Conservation (phyloP, 2,113 vertebrate genomes). For the Odobenus rosmarus region DNA sequence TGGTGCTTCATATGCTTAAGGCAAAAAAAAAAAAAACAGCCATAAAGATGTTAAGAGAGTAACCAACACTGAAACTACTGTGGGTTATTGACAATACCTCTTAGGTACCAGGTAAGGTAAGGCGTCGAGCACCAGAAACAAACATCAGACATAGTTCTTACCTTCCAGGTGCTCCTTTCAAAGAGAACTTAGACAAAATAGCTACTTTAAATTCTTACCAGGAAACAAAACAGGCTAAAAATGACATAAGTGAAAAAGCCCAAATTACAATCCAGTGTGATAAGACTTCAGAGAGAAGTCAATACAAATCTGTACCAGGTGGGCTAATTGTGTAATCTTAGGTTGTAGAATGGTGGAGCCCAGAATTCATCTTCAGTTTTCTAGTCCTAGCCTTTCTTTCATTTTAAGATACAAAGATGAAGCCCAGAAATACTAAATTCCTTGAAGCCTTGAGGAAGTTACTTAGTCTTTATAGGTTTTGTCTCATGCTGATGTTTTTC, state of each 20-base stretch:
- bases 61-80: not conserved
- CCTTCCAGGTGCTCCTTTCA: not conserved
- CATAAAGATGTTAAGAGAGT: not conserved
- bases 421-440: not conserved
- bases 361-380: not conserved
- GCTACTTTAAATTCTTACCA: not conserved
- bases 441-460: not conserved
- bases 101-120: not conserved
- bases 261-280: not conserved
- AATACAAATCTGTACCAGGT: not conserved
- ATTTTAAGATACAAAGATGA: constrained; percentile 19
- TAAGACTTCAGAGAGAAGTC: not conserved
- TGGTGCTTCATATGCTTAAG: not conserved
- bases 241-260: not conserved
- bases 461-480: not conserved
- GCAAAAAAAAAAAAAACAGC: not conserved
- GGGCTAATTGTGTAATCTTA: not conserved
- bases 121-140: not conserved
- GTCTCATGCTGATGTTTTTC: not conserved
- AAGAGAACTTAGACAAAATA: not conserved
- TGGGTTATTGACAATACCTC: not conserved
- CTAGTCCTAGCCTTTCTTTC: not conserved
- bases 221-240: not conserved
- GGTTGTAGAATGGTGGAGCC: too few relatives aligned
- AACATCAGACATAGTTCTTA: not conserved